Conservation (phyloP, 2,113 vertebrate species). For the Sander vitreus region DNA sequence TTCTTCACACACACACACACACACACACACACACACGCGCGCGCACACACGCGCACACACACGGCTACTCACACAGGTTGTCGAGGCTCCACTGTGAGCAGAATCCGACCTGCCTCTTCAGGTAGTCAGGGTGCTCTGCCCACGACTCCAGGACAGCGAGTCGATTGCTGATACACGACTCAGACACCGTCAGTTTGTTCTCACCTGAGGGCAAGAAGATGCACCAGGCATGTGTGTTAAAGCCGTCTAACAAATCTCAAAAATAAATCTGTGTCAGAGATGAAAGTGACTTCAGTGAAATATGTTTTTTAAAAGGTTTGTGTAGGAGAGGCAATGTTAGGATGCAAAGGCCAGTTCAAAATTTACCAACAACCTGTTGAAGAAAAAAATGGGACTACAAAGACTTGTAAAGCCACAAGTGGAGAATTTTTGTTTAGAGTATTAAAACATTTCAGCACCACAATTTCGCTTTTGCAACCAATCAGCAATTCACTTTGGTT, state of each 20-base stretch:
- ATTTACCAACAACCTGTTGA: background rate
- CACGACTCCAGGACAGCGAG: constrained; percentile 93
- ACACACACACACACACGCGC: background rate
- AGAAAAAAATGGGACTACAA: background rate
- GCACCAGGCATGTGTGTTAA: background rate
- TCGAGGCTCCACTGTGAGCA: constrained; percentile 99
- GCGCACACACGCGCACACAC: background rate
- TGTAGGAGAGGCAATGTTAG: too few relatives aligned
- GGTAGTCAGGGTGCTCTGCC: constrained; percentile 92
- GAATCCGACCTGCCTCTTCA: constrained; percentile 98
- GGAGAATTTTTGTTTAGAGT: background rate
- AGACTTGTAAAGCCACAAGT: background rate
- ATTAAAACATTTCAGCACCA: background rate
- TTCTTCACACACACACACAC: background rate
- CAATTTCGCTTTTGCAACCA: background rate
- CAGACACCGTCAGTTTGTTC: constrained; percentile 97
- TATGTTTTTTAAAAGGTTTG: background rate
- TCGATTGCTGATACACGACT: constrained; percentile 93
- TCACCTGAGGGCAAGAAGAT: constrained; percentile 88
- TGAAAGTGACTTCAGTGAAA: background rate
- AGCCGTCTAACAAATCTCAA: background rate
- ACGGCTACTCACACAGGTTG: constrained; percentile 93
- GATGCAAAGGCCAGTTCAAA: background rate
- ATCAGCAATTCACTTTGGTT: background rate
- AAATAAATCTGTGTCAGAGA: background rate